Conservation (phyloP, 2,797 vertebrate species). For the Austrolebias charrua region DNA sequence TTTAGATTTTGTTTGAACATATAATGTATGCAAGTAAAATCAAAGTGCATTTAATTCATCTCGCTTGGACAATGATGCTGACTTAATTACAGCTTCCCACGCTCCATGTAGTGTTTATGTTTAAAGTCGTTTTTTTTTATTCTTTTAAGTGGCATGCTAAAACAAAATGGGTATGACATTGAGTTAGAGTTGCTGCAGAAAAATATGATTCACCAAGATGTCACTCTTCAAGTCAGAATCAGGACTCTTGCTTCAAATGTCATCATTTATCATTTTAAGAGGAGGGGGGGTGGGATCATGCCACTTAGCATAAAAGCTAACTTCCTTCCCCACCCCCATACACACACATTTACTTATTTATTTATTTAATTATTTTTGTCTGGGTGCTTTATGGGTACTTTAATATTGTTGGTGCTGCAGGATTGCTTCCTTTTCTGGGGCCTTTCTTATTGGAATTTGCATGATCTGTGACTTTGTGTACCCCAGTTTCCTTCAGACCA, state of each 20-base stretch:
- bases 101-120: neutral
- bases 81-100: slow-evolving; percentile 1
- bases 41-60: slow-evolving; percentile 8
- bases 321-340: neutral
- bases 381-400: neutral
- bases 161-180: slow-evolving; percentile 19
- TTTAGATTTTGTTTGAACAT: slow-evolving; percentile 13
- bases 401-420: too few species aligned
- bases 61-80: neutral
- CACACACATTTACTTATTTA: too few species aligned
- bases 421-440: too few species aligned
- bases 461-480: too few species aligned
- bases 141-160: slow-evolving; percentile 7
- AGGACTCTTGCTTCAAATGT: slow-evolving; percentile 18
- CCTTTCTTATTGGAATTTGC: too few species aligned
- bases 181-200: slow-evolving; percentile 26
- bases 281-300: slow-evolving; percentile 35
- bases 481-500: too few species aligned
- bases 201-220: slow-evolving; percentile 39
- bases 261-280: slow-evolving; percentile 22
- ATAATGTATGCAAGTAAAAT: neutral
- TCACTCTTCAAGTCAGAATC: slow-evolving; percentile 28
- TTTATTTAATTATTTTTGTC: too few species aligned
- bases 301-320: slow-evolving; percentile 20
- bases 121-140: too few species aligned